Evolutionary conservation across 2,797 vertebrate species (phyloP).

Genomic region (Vireo griseus): DNA sequence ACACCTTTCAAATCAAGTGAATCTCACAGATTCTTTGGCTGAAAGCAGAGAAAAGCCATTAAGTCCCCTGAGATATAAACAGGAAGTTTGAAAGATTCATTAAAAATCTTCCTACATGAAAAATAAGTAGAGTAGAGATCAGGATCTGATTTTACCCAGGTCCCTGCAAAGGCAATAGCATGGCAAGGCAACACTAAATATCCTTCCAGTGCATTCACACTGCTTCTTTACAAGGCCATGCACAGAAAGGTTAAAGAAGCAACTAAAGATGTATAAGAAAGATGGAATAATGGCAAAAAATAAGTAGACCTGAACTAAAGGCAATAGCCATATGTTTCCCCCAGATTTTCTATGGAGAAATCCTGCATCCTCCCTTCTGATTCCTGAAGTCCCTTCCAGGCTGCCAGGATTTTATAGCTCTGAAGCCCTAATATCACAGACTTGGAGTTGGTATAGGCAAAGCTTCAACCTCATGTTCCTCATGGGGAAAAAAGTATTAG

Average conservation of each 20-base stretch:
- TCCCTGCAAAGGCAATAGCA: neutral
- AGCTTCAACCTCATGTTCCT: neutral
- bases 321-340: neutral
- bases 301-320: neutral
- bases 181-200: neutral
- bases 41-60: neutral
- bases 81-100: constrained; percentile 26
- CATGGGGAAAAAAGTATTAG: neutral
- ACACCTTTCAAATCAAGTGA: neutral
- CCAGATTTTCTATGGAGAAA: neutral
- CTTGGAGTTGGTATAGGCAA: neutral
- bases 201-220: neutral
- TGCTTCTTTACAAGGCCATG: neutral
- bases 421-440: neutral
- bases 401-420: neutral
- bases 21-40: constrained; percentile 1
- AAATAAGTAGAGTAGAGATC: neutral
- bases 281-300: neutral
- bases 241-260: neutral
- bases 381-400: neutral
- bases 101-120: constrained; percentile 19
- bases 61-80: neutral
- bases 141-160: neutral
- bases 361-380: neutral
- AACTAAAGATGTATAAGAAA: neutral